Evolutionary conservation across 2,888 invertebrate species (phyloP), one percentile per base, ranked within the genome.

Genomic region (Drosophila affinis): DNA sequence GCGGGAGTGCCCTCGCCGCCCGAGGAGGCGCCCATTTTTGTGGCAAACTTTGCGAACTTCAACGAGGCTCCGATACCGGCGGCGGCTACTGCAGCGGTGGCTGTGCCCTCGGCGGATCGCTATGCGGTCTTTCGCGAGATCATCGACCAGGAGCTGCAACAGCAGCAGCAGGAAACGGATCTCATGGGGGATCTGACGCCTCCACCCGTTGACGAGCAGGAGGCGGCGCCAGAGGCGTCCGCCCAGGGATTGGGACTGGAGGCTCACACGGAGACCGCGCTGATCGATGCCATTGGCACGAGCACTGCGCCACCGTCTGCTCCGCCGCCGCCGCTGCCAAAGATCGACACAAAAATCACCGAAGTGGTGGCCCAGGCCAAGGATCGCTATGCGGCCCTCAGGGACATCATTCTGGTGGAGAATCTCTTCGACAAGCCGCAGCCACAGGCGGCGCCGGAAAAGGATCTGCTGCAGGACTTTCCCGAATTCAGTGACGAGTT

Each of bases 101-200:
- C 86, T 5, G 94, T 94, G 68, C 92, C 94, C 0, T 91, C 94
- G 0, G 96, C 95, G 87, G 97, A 97, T 90, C 94, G 96, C 79
- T 98, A 98, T 90, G 97, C 97, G 0, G 97, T 96, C 0, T 97
- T 98, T 87, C 93, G 97, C 72, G 97, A 98, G 92, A 94, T 97
- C 78, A 95, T 97, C 78, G 95, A 96, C 84, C 96, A 96, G 90
- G 95, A 95, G 79, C 91, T 95, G 32, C 94, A 95, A 89, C 93
- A 92, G 24, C 94, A 95, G 89, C 90, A 86, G 80, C 86, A 89
- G 70, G 86, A 90, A 58, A 91, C 90, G 1, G 90, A 90, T 72
- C 76, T 90, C 0, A 88, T 90, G 79, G 90, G 90, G 0, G 90
- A 90, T 71, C 63, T 89, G 1, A 84, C 88, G 9, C 81, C 88